Conservation (phyloP, 2,888 invertebrate genomes). For the Dendrolimus houi region DNA sequence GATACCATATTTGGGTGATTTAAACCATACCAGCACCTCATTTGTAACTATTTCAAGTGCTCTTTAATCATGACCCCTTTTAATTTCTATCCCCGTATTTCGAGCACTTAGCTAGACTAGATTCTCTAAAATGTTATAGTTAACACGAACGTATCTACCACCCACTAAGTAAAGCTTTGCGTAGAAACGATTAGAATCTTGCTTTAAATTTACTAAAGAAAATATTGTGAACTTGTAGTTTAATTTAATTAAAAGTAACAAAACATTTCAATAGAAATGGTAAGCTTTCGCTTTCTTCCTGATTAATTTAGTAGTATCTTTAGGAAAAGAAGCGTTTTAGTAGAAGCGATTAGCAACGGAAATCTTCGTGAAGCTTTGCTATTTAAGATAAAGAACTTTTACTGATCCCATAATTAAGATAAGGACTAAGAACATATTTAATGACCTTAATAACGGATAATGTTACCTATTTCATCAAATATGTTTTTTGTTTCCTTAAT, state of each 20-base stretch:
- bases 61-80: constrained; percentile 28
- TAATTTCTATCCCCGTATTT: constrained; percentile 36
- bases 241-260: not conserved
- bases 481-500: not conserved
- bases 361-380: constrained; percentile 54
- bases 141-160: constrained; percentile 6
- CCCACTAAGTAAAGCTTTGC: constrained; percentile 8
- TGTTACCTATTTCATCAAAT: not conserved
- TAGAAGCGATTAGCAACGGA: constrained; percentile 37
- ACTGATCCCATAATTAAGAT: not conserved
- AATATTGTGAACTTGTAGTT: not conserved
- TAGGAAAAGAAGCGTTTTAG: constrained; percentile 49
- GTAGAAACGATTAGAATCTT: constrained; percentile 3
- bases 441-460: not conserved
- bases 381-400: constrained; percentile 24
- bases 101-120: constrained; percentile 33
- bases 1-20: constrained; percentile 5
- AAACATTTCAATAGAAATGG: not conserved
- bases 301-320: constrained; percentile 41
- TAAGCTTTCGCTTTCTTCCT: constrained; percentile 33
- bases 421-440: not conserved
- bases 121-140: constrained; percentile 8
- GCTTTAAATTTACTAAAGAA: not conserved
- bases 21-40: constrained; percentile 27
- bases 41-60: constrained; percentile 35